Evolutionary conservation across 2,113 vertebrate genomes (phyloP).

Genomic region (Gavia stellata): DNA sequence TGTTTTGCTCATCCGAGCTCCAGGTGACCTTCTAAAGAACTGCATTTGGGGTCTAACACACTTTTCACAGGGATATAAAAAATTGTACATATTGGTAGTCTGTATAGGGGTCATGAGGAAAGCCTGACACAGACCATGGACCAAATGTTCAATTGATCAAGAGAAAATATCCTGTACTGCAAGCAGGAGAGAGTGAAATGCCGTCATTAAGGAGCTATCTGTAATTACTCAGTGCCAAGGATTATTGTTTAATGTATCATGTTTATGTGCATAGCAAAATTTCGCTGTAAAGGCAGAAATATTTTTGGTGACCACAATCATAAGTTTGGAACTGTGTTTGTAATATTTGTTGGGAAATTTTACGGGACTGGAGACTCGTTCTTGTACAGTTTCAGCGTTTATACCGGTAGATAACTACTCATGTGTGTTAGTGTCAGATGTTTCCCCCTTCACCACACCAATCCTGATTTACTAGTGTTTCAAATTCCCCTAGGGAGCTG

Average conservation of each 20-base stretch:
- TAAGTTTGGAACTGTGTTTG: neutral
- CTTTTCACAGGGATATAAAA: neutral
- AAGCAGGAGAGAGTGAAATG: neutral
- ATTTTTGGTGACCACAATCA: neutral
- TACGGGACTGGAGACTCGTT: neutral
- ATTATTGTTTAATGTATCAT: neutral
- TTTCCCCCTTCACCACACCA: neutral
- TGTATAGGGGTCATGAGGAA: neutral
- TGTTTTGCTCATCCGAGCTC: neutral
- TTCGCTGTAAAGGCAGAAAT: neutral
- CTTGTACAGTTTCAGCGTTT: neutral
- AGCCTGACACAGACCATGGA: neutral
- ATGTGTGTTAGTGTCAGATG: neutral
- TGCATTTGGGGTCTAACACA: neutral
- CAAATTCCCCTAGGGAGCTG: neutral
- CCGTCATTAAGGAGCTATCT: neutral
- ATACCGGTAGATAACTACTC: neutral
- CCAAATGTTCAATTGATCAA: neutral
- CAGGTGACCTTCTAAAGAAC: neutral
- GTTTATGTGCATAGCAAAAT: neutral
- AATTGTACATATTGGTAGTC: neutral
- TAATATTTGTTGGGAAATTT: neutral
- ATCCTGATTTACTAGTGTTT: neutral
- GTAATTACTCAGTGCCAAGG: neutral
- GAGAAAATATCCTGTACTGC: neutral